phyloP scores from a whole-genome alignment of 2,797 vertebrate genomes.

The Myotis daubentonii region DNA sequence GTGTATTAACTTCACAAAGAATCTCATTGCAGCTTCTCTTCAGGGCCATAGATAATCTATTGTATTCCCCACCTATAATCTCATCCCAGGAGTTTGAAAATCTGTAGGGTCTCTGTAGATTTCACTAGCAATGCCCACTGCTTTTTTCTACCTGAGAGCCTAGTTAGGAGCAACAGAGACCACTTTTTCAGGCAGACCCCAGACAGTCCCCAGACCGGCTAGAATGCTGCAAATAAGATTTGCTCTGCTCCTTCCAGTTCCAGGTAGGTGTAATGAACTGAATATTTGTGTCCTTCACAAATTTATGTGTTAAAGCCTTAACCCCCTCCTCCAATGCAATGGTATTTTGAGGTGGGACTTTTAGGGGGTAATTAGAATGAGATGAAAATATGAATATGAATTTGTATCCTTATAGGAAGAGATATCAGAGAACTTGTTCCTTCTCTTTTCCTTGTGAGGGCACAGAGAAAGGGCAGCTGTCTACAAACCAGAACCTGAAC shows the following conservation, averaged over 20 bases:
- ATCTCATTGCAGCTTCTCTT: background rate
- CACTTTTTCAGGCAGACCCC: background rate
- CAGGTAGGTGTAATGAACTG: background rate
- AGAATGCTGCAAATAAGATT: background rate
- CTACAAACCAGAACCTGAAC: background rate
- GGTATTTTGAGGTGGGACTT: background rate
- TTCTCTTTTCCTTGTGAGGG: background rate
- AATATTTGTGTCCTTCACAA: background rate
- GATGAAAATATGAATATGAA: background rate
- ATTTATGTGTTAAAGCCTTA: background rate
- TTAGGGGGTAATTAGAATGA: background rate
- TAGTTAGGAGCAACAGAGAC: background rate
- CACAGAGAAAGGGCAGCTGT: background rate
- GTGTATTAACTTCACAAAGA: background rate
- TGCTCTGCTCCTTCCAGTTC: background rate
- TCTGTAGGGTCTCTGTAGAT: background rate
- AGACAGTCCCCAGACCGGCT: background rate
- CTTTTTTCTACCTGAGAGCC: background rate
- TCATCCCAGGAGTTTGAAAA: background rate
- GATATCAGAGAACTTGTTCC: background rate
- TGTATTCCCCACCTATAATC: background rate
- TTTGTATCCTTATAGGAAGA: background rate
- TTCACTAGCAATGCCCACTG: background rate
- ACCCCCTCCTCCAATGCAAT: background rate
- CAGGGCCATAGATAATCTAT: background rate